These are phyloP conservation scores for Cydia splendana DNA, from an alignment of 1,140 invertebrate species.

Conservation along the genomic window DNA sequence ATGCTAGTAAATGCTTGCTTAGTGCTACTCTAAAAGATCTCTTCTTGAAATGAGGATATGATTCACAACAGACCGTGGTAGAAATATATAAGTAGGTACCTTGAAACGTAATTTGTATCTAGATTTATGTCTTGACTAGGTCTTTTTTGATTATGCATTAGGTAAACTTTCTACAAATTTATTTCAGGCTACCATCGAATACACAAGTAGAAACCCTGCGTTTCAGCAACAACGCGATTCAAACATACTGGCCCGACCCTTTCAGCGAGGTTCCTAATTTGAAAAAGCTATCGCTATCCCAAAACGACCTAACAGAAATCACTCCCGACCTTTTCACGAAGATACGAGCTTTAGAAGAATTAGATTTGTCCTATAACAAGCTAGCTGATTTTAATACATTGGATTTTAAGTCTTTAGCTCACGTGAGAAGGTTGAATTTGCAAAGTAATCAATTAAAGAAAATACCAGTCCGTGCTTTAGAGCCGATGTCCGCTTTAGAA, in stretches of 20 bases:
- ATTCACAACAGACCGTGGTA: no score
- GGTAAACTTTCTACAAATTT: neutral
- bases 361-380: constrained; percentile 80
- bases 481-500: constrained; percentile 58
- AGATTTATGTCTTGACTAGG: no score
- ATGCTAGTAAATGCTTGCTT: no score
- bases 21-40: no score
- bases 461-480: constrained; percentile 63
- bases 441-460: constrained; percentile 67
- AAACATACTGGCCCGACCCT: constrained; percentile 70
- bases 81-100: no score
- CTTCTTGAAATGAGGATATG: no score
- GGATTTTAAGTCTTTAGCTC: constrained; percentile 63
- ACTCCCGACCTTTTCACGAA: constrained; percentile 72
- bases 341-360: constrained; percentile 61
- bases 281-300: constrained; percentile 62
- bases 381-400: constrained; percentile 63
- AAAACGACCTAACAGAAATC: constrained; percentile 66
- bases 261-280: constrained; percentile 67
- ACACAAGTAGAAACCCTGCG: constrained; percentile 62
- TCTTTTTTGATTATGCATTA: no score
- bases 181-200: constrained; percentile 70
- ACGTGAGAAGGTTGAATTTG: constrained; percentile 63
- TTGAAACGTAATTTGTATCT: no score
- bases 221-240: constrained; percentile 71